Conservation (phyloP, 2,797 vertebrate genomes). For the Coregonus ussuriensis region DNA sequence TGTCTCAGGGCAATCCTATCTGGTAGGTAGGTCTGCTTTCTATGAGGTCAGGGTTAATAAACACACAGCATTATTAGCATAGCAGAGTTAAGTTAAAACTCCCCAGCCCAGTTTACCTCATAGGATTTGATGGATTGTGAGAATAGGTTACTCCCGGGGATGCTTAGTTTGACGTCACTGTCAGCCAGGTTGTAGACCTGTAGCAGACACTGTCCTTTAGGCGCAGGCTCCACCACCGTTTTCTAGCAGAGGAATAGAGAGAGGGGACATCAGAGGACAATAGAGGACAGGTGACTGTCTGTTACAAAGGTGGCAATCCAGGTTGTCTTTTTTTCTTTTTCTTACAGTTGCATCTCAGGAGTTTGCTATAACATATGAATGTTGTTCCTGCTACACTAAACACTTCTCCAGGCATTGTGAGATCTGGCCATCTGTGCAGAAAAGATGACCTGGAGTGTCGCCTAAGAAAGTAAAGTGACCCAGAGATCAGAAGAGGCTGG, state of each 20-base stretch:
- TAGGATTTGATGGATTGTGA: slow-evolving; percentile 68
- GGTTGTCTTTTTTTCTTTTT: no score
- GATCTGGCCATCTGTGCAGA: no score
- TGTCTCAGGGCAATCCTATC: no score
- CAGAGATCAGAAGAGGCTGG: not conserved
- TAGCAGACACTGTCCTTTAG: slow-evolving; percentile 77
- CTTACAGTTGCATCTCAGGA: not conserved
- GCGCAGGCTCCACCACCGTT: slow-evolving; percentile 74
- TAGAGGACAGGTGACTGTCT: not conserved
- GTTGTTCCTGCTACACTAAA: no score
- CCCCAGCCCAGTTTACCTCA: slow-evolving; percentile 68
- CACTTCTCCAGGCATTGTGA: no score
- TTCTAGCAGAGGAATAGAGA: slow-evolving; percentile 68
- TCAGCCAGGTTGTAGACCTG: slow-evolving; percentile 86
- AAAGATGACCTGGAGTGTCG: no score
- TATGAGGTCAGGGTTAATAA: no score
- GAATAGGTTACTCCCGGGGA: slow-evolving; percentile 64
- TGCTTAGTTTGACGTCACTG: slow-evolving; percentile 65
- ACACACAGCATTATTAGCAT: no score
- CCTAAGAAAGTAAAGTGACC: not conserved
- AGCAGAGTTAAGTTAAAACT: not conserved
- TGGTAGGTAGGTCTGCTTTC: no score
- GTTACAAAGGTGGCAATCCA: not conserved
- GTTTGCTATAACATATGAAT: not conserved
- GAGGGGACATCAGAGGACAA: not conserved